phyloP scores from a whole-genome alignment of 1,140 invertebrate species.

The Alviniconcha marisindica region DNA sequence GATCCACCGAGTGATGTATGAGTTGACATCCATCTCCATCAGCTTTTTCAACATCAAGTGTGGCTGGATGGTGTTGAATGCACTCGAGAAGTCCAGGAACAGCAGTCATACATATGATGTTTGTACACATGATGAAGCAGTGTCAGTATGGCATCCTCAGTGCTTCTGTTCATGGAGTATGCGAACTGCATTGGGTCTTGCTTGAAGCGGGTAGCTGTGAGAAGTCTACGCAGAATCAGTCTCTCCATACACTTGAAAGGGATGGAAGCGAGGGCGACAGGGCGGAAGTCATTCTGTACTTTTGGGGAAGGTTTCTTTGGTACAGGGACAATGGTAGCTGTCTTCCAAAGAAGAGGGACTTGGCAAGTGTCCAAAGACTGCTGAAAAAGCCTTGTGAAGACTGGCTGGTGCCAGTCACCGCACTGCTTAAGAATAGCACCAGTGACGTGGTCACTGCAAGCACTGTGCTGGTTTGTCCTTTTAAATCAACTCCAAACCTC shows the following conservation, averaged over 20 bases:
- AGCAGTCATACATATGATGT: background rate
- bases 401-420: background rate
- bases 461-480: background rate
- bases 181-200: conserved; percentile 12
- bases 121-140: background rate
- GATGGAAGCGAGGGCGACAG: background rate
- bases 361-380: background rate
- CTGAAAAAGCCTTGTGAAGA: background rate
- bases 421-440: background rate
- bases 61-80: conserved; percentile 22
- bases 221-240: background rate
- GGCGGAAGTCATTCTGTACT: background rate
- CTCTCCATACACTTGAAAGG: background rate
- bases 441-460: background rate
- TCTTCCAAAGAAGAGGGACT: background rate
- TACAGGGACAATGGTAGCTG: background rate
- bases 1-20: background rate
- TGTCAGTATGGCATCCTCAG: conserved; percentile 8
- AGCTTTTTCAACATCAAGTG: conserved; percentile 28
- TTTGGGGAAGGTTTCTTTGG: background rate
- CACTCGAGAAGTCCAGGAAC: background rate
- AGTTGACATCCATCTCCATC: background rate
- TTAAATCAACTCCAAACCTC: no score
- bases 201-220: background rate
- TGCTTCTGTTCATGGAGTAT: background rate